Base-by-base conservation (phyloP, 2,113 vertebrate species). In the Myotis brandtii region DNA sequence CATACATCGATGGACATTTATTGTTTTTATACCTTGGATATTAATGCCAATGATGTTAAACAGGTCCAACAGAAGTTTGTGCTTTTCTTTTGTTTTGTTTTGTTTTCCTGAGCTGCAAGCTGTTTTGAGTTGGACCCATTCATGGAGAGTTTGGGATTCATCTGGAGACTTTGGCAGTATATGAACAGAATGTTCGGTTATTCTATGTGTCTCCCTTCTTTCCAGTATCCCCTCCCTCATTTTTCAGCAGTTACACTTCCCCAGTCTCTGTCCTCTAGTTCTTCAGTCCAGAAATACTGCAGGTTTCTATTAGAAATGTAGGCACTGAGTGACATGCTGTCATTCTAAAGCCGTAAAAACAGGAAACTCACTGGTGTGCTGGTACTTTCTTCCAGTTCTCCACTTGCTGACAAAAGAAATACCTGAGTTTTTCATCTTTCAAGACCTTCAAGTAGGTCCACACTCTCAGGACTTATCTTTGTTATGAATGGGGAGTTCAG, bases 251-350 rank as follows among this genome's bases (percentile, higher is more conserved):
- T 30, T 64, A 18, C 0, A 9, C 4, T 70, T 84, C 25, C 18
- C 6, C 5, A 30, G 1, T 73, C 2, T 52, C 32, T 86, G 10
- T 75, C 10, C 4, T 91, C 27, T 87, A 20, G 4, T 40, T 75
- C 23, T 70, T 54, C 12, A 70, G 3, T 7, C 10, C 37, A 54
- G 40, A 90, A 32, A 69, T 21, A 50, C 2, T 8, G 0, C 7
- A 32, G 12, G 46, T 82, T 83, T 52, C 48, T 46, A 32, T 34
- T 27, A 83, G 50, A 69, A n/a, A 89, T 54, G 14, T 52, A 79
- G 10, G 6, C 9, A 34, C 2, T 8, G 1, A 0, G 4, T 64
- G 2, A n/a, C 10, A 48, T 46, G 14, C 27, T 9, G 3, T 81
- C 40, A 48, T 20, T 25, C 27, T 32, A 48, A 91, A 85, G 2